phyloP scores from a whole-genome alignment of 2,888 invertebrate genomes.

The Tenodera sinensis region DNA sequence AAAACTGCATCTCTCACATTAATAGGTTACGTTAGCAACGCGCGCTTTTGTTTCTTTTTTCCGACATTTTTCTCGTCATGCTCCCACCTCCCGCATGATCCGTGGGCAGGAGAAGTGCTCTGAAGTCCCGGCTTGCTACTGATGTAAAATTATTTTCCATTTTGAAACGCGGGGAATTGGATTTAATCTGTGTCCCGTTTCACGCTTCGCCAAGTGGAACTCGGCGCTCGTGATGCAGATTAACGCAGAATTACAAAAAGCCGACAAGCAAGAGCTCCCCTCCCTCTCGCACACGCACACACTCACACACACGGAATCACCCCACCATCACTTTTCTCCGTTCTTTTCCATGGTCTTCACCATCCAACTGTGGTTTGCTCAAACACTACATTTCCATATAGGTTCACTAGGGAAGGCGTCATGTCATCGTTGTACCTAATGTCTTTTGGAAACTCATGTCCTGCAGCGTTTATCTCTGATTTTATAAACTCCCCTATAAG shows the following conservation, averaged over 20 bases:
- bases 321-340: neutral
- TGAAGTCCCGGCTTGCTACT: slow-evolving; percentile 19
- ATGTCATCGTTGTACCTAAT: neutral
- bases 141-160: slow-evolving; percentile 33
- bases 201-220: slow-evolving; percentile 31
- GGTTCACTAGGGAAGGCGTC: neutral
- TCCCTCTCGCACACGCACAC: neutral
- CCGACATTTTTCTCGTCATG: neutral
- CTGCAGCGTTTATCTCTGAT: too few relatives aligned
- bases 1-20: neutral
- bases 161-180: slow-evolving; percentile 33
- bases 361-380: neutral
- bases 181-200: slow-evolving; percentile 33
- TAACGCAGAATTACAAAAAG: slow-evolving; percentile 34
- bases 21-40: neutral
- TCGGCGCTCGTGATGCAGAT: slow-evolving; percentile 30
- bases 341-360: neutral
- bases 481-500: too few relatives aligned
- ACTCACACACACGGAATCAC: neutral
- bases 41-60: slow-evolving; percentile 1
- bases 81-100: slow-evolving; percentile 1
- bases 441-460: too few relatives aligned
- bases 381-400: neutral
- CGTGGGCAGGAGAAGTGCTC: neutral
- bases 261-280: slow-evolving; percentile 28